These are phyloP conservation scores for Agapetus fuscipes DNA, from an alignment of 2,888 invertebrate species.

Conservation along the genomic window DNA sequence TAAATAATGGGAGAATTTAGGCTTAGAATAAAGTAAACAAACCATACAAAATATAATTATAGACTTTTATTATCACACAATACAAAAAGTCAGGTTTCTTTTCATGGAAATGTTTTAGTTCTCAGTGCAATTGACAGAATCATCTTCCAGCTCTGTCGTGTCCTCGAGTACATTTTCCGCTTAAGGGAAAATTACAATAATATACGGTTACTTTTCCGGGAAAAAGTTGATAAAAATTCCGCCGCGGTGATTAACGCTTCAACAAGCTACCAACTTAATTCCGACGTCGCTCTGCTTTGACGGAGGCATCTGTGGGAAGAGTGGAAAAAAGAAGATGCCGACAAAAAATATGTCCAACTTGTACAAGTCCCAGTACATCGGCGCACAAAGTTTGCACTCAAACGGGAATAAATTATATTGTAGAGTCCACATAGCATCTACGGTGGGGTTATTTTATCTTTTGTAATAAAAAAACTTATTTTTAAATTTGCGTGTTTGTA, in stretches of 20 bases:
- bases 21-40: too few relatives aligned
- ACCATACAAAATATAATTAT: too few relatives aligned
- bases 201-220: background rate
- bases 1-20: too few relatives aligned
- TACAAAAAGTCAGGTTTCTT: too few relatives aligned
- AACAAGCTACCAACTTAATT: slow-evolving; percentile 20
- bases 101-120: too few relatives aligned
- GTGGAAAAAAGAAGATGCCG: slow-evolving; percentile 8
- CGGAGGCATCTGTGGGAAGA: slow-evolving; percentile 8
- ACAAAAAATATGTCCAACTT: slow-evolving; percentile 1
- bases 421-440: too few relatives aligned
- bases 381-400: background rate
- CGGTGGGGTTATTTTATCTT: too few relatives aligned
- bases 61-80: too few relatives aligned
- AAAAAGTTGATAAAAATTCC: slow-evolving; percentile 15
- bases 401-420: background rate
- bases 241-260: slow-evolving; percentile 19
- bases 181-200: background rate
- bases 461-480: too few relatives aligned
- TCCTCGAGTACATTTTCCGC: background rate
- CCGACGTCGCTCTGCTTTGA: slow-evolving; percentile 18
- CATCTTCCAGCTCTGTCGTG: too few relatives aligned
- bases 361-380: background rate
- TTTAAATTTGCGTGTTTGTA: too few relatives aligned
- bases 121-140: too few relatives aligned